phyloP scores from a whole-genome alignment of 92 coral and sea anemone species.

The Phymanthus crucifer region DNA sequence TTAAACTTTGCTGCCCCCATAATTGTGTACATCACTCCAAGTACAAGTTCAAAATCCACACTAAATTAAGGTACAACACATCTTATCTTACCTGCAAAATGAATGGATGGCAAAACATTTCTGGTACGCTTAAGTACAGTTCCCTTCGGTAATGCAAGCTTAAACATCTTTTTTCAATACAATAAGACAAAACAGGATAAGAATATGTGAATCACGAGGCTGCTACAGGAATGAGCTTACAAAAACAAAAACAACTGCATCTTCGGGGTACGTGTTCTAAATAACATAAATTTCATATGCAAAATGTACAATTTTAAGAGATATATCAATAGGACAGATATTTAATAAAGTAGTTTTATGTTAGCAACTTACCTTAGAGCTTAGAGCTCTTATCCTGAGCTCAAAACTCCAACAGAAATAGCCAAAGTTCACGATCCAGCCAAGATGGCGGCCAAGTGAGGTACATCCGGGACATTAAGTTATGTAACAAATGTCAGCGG shows the following conservation, averaged over 20 bases:
- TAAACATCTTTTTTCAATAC: constrained; percentile 59
- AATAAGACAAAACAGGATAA: neutral
- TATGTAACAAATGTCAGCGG: constrained; percentile 28
- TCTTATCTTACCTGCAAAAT: constrained; percentile 58
- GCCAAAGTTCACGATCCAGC: constrained; percentile 9
- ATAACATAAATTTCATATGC: neutral
- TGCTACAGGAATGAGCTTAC: neutral
- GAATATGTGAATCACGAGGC: neutral
- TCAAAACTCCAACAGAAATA: constrained; percentile 16
- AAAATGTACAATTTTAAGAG: neutral
- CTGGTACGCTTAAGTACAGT: constrained; percentile 46
- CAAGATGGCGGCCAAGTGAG: constrained; percentile 48
- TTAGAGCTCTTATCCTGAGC: constrained; percentile 38
- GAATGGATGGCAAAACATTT: constrained; percentile 49
- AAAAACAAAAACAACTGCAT: neutral
- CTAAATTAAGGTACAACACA: neutral
- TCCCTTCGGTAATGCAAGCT: constrained; percentile 66
- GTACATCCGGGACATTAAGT: constrained; percentile 36
- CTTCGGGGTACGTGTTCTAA: neutral
- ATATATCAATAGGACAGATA: neutral
- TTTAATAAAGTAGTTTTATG: neutral
- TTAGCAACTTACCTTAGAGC: constrained; percentile 22
- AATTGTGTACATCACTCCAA: neutral
- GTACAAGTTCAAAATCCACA: neutral
- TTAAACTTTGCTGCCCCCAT: neutral